A percentile compares a stretch with the other conserved stretches of the same genome.
Conservation (phyloP, 2,888 invertebrate genomes). For the Amiota mariae region DNA sequence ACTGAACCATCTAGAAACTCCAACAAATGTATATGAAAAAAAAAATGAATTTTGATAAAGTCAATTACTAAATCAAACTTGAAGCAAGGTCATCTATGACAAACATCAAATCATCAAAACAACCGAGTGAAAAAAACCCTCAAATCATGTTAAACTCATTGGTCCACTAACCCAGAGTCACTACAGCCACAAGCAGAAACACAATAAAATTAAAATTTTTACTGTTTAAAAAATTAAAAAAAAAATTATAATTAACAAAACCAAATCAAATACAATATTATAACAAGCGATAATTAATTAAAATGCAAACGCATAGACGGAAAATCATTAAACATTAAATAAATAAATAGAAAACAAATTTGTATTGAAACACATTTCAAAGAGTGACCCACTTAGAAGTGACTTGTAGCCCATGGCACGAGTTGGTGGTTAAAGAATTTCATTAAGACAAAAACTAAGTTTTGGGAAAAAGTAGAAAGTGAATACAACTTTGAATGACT, state of each 20-base stretch:
- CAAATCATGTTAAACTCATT: not conserved
- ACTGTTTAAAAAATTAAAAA: not conserved
- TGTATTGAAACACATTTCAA: too few species aligned
- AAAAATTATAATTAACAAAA: not conserved
- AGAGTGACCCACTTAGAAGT: too few species aligned
- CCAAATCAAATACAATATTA: not conserved
- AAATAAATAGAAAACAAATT: too few species aligned
- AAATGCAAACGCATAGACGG: not conserved
- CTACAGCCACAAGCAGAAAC: too few species aligned
- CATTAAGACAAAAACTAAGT: not conserved
- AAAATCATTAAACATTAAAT: not conserved
- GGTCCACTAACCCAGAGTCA: conserved; percentile 18
- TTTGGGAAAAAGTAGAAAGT: conserved; percentile 15
- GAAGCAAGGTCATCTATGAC: conserved; percentile 4
- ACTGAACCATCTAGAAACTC: too few species aligned
- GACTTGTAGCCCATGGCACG: too few species aligned
- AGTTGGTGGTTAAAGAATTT: not conserved
- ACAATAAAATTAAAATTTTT: not conserved
- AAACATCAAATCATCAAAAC: not conserved
- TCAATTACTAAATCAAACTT: too few species aligned
- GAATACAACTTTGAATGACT: conserved; percentile 8
- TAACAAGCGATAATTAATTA: not conserved
- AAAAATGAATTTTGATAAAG: too few species aligned
- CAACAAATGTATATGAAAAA: too few species aligned
- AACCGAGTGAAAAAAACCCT: not conserved